Base-by-base conservation (phyloP, 2,797 vertebrate species). In the Xerus rutilus region DNA sequence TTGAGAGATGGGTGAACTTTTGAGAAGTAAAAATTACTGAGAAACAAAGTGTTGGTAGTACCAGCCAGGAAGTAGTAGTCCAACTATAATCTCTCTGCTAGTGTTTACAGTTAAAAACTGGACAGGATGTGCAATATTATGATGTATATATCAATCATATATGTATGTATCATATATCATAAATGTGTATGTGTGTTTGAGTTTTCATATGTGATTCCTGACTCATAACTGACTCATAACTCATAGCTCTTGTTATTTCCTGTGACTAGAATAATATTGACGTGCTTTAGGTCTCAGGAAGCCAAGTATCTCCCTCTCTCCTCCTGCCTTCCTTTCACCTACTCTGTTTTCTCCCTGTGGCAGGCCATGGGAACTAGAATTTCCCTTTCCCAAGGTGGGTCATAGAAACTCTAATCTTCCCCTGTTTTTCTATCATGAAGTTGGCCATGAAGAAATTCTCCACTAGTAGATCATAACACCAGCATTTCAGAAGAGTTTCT, bases 1-100 rank as follows among this genome's bases (percentile, higher is more conserved):
- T 81, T 85, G 43, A 86, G 74, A 93, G 23, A 90, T 65, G 32
- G 43, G n/a, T 92, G 28, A 47, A 72, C 52, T 78, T 96, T 89
- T 64, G 64, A 72, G 69, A 85, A 94, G 47, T 35, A 62, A 54
- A 77, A 87, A 67, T 69, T 84, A 12, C 77, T 85, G 62, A 88
- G 54, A 81, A 94, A n/a, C 49, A 77, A 72, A 77, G 35, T 17
- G 32, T 12, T 35, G n/a, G 52, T 13, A n/a, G 15, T 52, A 49
- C 8, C 4, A 86, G 23, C 25, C 13, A 78, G 74, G 54, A 39
- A 81, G 43, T 92, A 92, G 10, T 85, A 52, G 85, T 76, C 25
- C 28, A 77, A 32, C 23, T 70, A 32, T n/a, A 18, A 39, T 95
- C 39, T n/a, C 8, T 78, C 62, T 79, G 25, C 18, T 15, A 85